Conservation (phyloP, 2,888 invertebrate genomes). For the Agapostemon virescens region DNA sequence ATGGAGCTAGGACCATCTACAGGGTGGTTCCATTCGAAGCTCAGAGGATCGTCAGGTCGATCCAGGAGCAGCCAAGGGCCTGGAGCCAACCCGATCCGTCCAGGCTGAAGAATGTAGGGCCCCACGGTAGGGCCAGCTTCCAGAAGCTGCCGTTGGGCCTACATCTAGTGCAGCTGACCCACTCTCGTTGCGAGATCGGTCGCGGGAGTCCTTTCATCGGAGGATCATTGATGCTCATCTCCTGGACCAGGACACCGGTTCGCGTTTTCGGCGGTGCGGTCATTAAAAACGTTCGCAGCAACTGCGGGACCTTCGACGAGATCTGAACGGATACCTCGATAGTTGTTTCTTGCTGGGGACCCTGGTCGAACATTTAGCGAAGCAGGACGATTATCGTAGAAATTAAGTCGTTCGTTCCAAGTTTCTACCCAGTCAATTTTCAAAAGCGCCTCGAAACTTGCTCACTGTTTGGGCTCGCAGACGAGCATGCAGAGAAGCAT, state of each 20-base stretch:
- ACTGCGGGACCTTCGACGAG: slow-evolving; percentile 82
- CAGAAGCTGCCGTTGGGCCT: slow-evolving; percentile 76
- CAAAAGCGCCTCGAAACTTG: too few relatives aligned
- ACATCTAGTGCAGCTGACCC: slow-evolving; percentile 80
- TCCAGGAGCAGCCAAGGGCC: neutral
- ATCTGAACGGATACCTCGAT: neutral
- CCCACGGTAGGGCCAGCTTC: neutral
- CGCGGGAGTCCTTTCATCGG: slow-evolving; percentile 81
- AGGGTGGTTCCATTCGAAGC: neutral
- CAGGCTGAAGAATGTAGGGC: neutral
- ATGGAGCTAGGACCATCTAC: neutral
- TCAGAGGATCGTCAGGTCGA: neutral
- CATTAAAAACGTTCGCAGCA: slow-evolving; percentile 83
- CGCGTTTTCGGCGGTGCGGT: slow-evolving; percentile 86
- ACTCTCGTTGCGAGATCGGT: slow-evolving; percentile 80
- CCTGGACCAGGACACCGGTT: slow-evolving; percentile 86
- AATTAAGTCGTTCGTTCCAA: neutral
- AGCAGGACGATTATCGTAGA: neutral
- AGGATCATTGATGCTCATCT: slow-evolving; percentile 82
- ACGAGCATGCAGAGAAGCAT: too few relatives aligned
- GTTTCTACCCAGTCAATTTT: too few relatives aligned
- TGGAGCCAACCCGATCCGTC: neutral
- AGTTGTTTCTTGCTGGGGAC: neutral
- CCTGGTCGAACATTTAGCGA: neutral
- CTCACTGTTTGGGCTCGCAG: too few relatives aligned